Evolutionary conservation across 2,797 vertebrate species (phyloP), one percentile per base, ranked within the genome.

Genomic region (Ceryle rudis): DNA sequence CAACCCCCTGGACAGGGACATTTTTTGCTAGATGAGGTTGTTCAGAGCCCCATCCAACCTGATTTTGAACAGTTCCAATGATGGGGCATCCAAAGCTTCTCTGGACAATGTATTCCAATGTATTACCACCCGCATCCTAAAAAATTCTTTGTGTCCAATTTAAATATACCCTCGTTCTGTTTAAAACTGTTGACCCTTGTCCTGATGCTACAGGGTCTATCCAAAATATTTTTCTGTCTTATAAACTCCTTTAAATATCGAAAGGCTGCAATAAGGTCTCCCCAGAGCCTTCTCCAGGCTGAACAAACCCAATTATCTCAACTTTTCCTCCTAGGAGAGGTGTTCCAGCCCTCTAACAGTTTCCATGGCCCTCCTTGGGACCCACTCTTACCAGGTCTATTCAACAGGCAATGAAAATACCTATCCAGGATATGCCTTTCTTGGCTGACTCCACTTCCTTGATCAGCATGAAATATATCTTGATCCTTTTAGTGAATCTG

Each of bases 1-100:
- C 70, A 81, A 70, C 10, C 28, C 11, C 20, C 18, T 77, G 60
- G 47, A 14, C 73, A 51, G 61, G 21, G 47, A 81, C 52, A 11
- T 60, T 82, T 89, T 96, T 89, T 52, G 52, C 7, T 55, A 61
- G 94, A 89, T 96, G 89, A 84, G 14, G 33, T 95, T 95, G 73
- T 93, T 89, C 52, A 81, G 81, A 89, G 57, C 23, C 44, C 41
- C 5, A 5, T 58, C 29, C 65, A 65, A 37, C 25, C 51, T 28
- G 51, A 35, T 77, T 42, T 47, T 52, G 29, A 81, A 52, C n/a
- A 65, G n/a, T 44, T 84, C 25, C 73, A 90, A 1, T 51, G 26
- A 51, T 51, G 14, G 26, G 49, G 49, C 25, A 51, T 71, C 16
- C 54, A 69, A 33, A 57, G 6, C 28, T 91, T 85, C 77, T 58